A percentile compares a stretch with the other conserved stretches of the same genome.
phyloP scores from a whole-genome alignment of 2,797 vertebrate genomes.

The Austrolebias charrua region DNA sequence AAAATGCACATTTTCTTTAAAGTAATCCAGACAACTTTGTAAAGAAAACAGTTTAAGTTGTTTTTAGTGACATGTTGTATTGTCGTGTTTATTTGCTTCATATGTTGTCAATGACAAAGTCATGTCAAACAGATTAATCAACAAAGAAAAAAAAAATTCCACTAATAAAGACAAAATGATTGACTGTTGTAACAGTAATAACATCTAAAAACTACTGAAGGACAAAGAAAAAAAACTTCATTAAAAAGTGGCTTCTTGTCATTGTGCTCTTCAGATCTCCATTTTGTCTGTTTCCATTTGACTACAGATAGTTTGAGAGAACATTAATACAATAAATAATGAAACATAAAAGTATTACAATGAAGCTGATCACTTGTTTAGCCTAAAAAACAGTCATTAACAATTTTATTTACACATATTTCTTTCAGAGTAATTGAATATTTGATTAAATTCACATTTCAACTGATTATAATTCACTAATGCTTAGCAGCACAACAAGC shows the following conservation, averaged over 20 bases:
- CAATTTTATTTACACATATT: not conserved
- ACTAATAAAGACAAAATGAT: slow-evolving; percentile 31
- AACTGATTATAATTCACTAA: not conserved
- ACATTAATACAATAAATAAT: slow-evolving; percentile 77
- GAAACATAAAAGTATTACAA: slow-evolving; percentile 19
- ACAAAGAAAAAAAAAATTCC: slow-evolving; percentile 32
- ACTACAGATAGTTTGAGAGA: slow-evolving; percentile 20
- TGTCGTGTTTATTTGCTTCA: slow-evolving; percentile 57
- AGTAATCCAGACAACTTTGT: not conserved
- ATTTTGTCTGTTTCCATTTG: slow-evolving; percentile 14
- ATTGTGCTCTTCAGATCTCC: slow-evolving; percentile 18
- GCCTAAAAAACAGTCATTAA: not conserved
- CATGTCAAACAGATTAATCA: slow-evolving; percentile 26
- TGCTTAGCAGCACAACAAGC: no score
- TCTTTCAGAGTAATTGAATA: slow-evolving; percentile 17
- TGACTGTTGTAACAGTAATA: slow-evolving; percentile 16
- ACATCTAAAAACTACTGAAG: slow-evolving; percentile 22
- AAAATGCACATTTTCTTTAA: not conserved
- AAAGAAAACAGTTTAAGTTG: slow-evolving; percentile 1
- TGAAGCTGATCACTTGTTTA: not conserved
- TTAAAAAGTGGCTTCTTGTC: slow-evolving; percentile 36
- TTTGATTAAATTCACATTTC: slow-evolving; percentile 26
- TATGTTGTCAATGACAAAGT: slow-evolving; percentile 16
- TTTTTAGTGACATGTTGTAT: slow-evolving; percentile 27
- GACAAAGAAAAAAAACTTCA: slow-evolving; percentile 40